Conservation (phyloP, 2,113 vertebrate species). For the Sula dactylatra region DNA sequence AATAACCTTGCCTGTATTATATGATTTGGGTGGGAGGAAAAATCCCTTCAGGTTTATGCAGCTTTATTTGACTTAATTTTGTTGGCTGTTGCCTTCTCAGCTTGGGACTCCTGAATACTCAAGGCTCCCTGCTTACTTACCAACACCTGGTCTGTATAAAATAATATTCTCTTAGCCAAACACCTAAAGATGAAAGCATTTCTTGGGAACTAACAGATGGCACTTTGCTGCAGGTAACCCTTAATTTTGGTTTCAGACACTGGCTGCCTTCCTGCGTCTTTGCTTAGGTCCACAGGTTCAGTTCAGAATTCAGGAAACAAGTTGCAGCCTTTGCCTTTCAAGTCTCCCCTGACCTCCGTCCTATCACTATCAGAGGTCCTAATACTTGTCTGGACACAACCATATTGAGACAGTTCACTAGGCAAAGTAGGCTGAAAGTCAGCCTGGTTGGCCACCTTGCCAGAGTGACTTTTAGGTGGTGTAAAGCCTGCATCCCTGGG, state of each 20-base stretch:
- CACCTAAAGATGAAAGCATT: neutral
- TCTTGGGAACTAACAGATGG: neutral
- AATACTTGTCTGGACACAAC: neutral
- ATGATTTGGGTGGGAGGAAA: neutral
- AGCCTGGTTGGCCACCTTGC: neutral
- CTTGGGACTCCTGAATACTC: neutral
- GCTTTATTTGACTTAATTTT: neutral
- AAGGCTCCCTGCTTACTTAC: neutral
- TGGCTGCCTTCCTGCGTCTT: neutral
- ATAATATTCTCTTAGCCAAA: neutral
- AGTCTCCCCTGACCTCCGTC: neutral
- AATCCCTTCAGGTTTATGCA: neutral
- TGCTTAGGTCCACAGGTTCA: neutral
- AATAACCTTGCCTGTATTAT: neutral
- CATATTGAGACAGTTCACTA: neutral
- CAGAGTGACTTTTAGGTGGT: neutral
- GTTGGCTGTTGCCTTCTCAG: neutral
- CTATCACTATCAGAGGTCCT: neutral
- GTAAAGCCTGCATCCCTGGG: neutral
- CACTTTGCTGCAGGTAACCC: neutral
- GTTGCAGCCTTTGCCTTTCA: neutral
- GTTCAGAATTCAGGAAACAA: neutral
- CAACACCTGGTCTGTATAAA: neutral
- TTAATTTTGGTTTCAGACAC: neutral
- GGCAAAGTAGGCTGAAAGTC: neutral